Evolutionary conservation across 64 coral and sea anemone species (phyloP), one percentile per base, ranked within the genome.

Genomic region (Montipora sp.): DNA sequence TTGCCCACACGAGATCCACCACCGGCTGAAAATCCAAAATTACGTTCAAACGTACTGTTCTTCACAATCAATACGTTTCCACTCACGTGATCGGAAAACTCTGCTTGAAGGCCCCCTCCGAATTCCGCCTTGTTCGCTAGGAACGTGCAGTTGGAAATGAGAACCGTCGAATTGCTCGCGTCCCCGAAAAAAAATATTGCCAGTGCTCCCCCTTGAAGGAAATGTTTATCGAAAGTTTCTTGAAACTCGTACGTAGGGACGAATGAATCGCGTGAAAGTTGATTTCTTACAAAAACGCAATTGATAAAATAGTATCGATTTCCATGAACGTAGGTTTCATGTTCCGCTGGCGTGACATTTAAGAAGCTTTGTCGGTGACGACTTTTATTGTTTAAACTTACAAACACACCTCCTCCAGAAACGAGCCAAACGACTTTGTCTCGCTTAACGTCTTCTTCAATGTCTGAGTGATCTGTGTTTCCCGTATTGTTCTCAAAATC

Each of bases 401-500:
- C 3, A 51, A 92, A 47, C 11, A 92, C 72, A 19, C 91, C 91
- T n/a, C 91, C 82, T 23, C 82, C 91, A 16, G 57, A 48, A 59
- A 20, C 22, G 10, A 74, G 22, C 43, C n/a, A 91, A 83, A 36
- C 3, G 43, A 67, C 21, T 6, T 48, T 20, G 45, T 44, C 46
- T 8, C 27, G 78, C 23, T 69, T 19, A 72, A 19, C 8, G 11
- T 59, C 36, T 36, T 36, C 36, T 36, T 36, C 36, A 6, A 15
- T 51, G 1, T 65, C 3, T 9, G 7, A 68, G 22, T 47, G 10
- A 59, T 58, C 57, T 18, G 66, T 14, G 55, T 45, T 21, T 36
- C 68, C 78, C 22, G 73, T 58, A 78, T 95, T 95, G 71, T 88
- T 87, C 43, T 85, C 83, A 95, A 95, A 95, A 44, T 67, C 12